phyloP scores from a whole-genome alignment of 2,113 vertebrate genomes.

The Hiodon tergisus region DNA sequence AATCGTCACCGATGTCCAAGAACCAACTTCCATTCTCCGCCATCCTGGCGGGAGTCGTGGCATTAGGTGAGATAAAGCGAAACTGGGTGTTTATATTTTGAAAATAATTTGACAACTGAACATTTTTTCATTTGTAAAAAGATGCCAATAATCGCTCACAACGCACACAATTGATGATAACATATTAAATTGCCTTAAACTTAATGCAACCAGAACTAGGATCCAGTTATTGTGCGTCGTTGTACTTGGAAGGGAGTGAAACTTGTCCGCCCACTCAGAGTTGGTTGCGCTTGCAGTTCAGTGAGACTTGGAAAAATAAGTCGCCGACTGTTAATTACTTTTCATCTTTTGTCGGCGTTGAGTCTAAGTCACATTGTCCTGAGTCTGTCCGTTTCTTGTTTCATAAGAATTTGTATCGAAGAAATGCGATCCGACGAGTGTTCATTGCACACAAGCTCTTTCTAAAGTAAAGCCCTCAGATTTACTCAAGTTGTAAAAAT shows the following conservation, averaged over 20 bases:
- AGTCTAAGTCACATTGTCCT: conserved; percentile 38
- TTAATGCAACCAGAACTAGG: no score
- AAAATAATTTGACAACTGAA: not conserved
- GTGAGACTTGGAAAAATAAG: not conserved
- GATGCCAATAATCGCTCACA: not conserved
- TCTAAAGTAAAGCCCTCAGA: no score
- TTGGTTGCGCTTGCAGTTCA: conserved; percentile 19
- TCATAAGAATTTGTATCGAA: conserved; percentile 18
- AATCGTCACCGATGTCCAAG: conserved; percentile 42
- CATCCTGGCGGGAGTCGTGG: conserved; percentile 57
- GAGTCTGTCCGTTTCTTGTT: conserved; percentile 40
- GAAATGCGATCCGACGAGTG: not conserved
- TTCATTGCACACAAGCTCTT: no score
- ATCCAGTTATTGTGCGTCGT: not conserved
- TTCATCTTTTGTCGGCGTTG: conserved; percentile 25
- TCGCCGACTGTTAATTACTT: conserved; percentile 25
- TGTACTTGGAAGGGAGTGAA: not conserved
- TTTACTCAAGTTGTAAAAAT: no score
- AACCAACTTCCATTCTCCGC: conserved; percentile 36
- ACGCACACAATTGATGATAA: no score
- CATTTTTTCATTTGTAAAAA: not conserved
- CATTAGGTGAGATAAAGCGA: conserved; percentile 50
- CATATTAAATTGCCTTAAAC: no score
- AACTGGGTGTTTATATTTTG: not conserved
- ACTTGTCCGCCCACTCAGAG: not conserved